Conservation (phyloP, 2,797 vertebrate genomes). For the Sebastes trivittatus region DNA sequence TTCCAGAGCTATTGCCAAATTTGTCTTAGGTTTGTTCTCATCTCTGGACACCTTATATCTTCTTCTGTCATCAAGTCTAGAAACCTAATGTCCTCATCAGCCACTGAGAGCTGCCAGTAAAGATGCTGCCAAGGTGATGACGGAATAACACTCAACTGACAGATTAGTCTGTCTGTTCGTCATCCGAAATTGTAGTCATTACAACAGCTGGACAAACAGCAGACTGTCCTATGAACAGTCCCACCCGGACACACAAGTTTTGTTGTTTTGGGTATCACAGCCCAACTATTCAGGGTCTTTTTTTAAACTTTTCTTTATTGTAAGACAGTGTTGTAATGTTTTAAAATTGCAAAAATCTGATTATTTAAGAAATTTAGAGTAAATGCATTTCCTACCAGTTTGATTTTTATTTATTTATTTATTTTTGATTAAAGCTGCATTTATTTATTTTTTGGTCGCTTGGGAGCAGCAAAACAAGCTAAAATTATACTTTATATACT, state of each 20-base stretch:
- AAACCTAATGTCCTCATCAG: constrained; percentile 13
- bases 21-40: constrained; percentile 47
- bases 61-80: constrained; percentile 14
- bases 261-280: background rate
- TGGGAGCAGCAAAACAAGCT: too few relatives aligned
- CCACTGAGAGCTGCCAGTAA: constrained; percentile 4
- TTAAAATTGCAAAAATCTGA: background rate
- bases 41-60: constrained; percentile 44
- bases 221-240: background rate
- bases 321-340: background rate
- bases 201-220: background rate
- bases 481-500: too few relatives aligned
- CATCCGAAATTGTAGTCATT: background rate
- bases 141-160: constrained; percentile 8
- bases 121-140: constrained; percentile 30
- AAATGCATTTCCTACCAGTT: background rate
- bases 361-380: background rate
- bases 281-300: background rate
- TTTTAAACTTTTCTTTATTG: too few relatives aligned
- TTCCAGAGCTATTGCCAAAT: constrained; percentile 44
- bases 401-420: too few relatives aligned
- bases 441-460: too few relatives aligned
- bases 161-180: background rate
- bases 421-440: too few relatives aligned
- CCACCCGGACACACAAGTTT: background rate